These are phyloP conservation scores for Campoletis raptor DNA, from an alignment of 2,888 invertebrate genomes.

Conservation along the genomic window DNA sequence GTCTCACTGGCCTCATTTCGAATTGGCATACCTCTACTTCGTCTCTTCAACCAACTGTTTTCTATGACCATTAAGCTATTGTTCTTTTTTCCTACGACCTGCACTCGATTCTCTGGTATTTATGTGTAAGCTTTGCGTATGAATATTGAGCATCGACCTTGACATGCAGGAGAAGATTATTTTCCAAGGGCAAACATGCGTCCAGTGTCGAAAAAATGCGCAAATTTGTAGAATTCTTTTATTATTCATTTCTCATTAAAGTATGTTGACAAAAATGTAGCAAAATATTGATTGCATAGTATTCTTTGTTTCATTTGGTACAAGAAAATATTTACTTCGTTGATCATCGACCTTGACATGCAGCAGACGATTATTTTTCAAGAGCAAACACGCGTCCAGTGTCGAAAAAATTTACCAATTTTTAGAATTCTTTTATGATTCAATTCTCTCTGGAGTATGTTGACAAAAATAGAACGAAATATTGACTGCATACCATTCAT, in stretches of 20 bases:
- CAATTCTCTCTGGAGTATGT: not conserved
- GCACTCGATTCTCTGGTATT: constrained; percentile 79
- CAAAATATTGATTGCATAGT: not conserved
- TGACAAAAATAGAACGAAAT: not conserved
- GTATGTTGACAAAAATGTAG: not conserved
- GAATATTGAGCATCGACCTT: not conserved
- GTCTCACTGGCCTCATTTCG: constrained; percentile 80
- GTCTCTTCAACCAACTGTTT: constrained; percentile 41
- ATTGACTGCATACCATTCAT: not conserved
- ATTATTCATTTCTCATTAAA: not conserved
- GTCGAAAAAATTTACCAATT: not conserved
- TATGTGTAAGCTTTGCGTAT: constrained; percentile 45
- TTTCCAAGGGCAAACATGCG: not conserved
- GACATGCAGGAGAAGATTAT: not conserved
- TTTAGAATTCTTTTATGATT: not conserved
- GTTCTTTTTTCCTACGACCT: constrained; percentile 79
- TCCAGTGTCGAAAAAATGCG: not conserved
- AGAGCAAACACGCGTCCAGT: too few species aligned
- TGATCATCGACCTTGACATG: not conserved
- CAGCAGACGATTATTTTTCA: not conserved
- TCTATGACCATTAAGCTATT: constrained; percentile 74
- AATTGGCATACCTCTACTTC: constrained; percentile 78
- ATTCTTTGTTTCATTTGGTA: not conserved
- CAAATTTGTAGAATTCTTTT: not conserved
- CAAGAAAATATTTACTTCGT: too few species aligned